phyloP scores from a whole-genome alignment of 2,797 vertebrate species.

The Argentina silus region DNA sequence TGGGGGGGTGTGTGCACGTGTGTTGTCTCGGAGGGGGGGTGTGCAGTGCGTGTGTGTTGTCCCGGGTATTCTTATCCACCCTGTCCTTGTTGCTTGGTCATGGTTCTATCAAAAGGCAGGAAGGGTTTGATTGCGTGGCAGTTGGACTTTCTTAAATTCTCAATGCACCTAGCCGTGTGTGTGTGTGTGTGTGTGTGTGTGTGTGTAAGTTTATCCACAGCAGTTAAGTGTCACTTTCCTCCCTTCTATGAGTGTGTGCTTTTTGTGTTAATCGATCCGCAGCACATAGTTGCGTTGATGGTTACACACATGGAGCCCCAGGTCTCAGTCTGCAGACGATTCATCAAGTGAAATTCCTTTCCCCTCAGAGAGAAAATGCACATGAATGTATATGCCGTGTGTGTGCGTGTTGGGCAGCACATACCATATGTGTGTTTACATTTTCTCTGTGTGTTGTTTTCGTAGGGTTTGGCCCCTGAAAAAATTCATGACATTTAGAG shows the following conservation, averaged over 20 bases:
- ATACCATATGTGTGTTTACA: conserved; percentile 1
- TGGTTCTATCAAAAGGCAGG: background rate
- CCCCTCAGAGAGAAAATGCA: background rate
- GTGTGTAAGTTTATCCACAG: background rate
- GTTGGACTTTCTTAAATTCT: background rate
- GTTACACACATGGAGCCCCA: background rate
- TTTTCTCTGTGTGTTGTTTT: background rate
- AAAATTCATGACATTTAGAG: background rate
- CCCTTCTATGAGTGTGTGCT: background rate
- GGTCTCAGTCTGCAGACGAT: background rate
- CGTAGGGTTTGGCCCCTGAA: background rate
- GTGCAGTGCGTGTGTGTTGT: too few species aligned
- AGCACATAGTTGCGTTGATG: background rate
- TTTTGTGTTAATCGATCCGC: background rate
- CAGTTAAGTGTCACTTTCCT: background rate
- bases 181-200: conserved; percentile 3
- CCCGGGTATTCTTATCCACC: background rate
- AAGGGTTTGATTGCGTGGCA: background rate
- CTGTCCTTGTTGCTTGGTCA: background rate
- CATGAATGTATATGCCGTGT: conserved; percentile 1
- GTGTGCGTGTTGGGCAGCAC: background rate
- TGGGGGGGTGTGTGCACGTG: too few species aligned
- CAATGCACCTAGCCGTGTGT: background rate
- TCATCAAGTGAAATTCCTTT: conserved; percentile 9
- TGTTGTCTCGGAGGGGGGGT: too few species aligned